Percentiles rank a stretch among this genome's conserved stretches.
phyloP scores from a whole-genome alignment of 2,113 vertebrate genomes.

The Psammodynastes pulverulentus region DNA sequence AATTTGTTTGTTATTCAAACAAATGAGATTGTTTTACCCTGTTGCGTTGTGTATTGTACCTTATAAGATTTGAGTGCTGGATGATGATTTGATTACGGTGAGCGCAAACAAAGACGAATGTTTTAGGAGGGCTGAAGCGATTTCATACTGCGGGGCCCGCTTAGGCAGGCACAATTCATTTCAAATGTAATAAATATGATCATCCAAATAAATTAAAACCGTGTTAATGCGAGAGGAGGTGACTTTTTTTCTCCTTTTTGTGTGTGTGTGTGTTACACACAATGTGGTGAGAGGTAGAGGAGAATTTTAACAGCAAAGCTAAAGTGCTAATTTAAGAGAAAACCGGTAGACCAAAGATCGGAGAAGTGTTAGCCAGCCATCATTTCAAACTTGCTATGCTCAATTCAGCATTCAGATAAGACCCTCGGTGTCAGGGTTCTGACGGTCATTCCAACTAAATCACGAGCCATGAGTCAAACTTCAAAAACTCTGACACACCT shows the following conservation, averaged over 20 bases:
- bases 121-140: constrained; percentile 14
- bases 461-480: too few relatives aligned
- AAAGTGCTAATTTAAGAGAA: background rate
- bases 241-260: background rate
- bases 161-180: constrained; percentile 32
- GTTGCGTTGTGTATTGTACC: constrained; percentile 25
- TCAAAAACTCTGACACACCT: too few relatives aligned
- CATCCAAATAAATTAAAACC: constrained; percentile 39
- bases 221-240: constrained; percentile 21
- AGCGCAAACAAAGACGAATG: constrained; percentile 14
- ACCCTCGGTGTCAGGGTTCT: too few relatives aligned
- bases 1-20: constrained; percentile 39
- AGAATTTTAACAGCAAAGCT: background rate
- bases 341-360: background rate
- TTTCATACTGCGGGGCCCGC: background rate
- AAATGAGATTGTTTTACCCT: constrained; percentile 4
- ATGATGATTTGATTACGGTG: constrained; percentile 33
- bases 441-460: too few relatives aligned
- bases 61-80: constrained; percentile 35
- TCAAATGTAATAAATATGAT: constrained; percentile 42
- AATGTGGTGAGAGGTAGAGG: background rate
- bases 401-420: background rate
- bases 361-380: background rate
- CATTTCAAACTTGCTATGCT: background rate
- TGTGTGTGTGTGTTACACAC: too few relatives aligned